A percentile compares a stretch with the other conserved stretches of the same genome.
Evolutionary conservation across 2,888 invertebrate genomes (phyloP).

Genomic region (Pyrochroa serraticornis): DNA sequence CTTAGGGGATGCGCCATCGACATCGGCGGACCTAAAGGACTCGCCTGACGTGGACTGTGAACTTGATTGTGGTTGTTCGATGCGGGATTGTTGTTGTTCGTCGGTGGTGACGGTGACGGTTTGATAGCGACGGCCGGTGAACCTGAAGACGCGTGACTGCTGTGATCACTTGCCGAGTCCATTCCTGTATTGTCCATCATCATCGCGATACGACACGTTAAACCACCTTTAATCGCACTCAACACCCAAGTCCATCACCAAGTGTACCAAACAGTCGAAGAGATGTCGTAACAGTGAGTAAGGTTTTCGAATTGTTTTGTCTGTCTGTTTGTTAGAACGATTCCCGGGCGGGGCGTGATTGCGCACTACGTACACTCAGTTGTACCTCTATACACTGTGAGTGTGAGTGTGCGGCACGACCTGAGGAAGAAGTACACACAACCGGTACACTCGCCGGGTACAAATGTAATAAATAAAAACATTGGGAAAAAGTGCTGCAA

Average conservation of each 20-base stretch:
- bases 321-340: constrained; percentile 55
- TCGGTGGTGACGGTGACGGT: constrained; percentile 58
- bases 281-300: constrained; percentile 57
- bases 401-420: constrained; percentile 32
- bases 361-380: constrained; percentile 46
- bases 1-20: constrained; percentile 67
- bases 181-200: constrained; percentile 64
- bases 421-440: constrained; percentile 56
- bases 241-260: constrained; percentile 27
- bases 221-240: constrained; percentile 42
- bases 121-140: constrained; percentile 59
- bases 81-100: constrained; percentile 49
- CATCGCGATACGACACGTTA: constrained; percentile 30
- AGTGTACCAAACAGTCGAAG: constrained; percentile 51
- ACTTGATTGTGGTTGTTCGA: constrained; percentile 52
- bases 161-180: constrained; percentile 66
- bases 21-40: constrained; percentile 59
- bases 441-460: constrained; percentile 71
- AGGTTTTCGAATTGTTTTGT: constrained; percentile 52
- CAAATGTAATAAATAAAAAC: constrained; percentile 77
- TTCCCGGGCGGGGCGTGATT: constrained; percentile 52
- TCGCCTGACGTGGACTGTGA: constrained; percentile 58
- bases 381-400: constrained; percentile 14
- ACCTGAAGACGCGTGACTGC: constrained; percentile 63
- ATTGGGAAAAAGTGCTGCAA: constrained; percentile 62